Conservation (phyloP, 2,797 vertebrate species). For the Dicrostonyx torquatus region DNA sequence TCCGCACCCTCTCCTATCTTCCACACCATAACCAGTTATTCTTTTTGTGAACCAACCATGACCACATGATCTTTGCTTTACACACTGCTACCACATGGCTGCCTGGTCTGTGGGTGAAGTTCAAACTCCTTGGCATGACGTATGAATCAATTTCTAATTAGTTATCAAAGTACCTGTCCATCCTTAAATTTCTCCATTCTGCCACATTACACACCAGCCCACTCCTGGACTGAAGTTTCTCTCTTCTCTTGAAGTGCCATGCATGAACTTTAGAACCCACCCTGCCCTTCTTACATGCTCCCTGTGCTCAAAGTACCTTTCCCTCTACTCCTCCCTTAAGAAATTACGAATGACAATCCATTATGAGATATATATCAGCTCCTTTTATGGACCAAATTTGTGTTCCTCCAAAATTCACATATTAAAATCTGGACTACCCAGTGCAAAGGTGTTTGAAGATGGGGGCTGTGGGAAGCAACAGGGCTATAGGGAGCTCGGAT, state of each 20-base stretch:
- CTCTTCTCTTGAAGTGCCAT: neutral
- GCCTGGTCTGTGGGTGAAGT: neutral
- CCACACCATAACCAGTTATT: neutral
- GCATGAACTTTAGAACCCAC: neutral
- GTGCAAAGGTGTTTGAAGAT: neutral
- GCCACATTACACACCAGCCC: neutral
- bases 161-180: neutral
- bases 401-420: neutral
- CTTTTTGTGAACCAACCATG: neutral
- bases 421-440: neutral
- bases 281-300: neutral
- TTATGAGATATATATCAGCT: neutral
- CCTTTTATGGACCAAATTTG: neutral
- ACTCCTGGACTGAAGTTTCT: neutral
- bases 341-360: neutral
- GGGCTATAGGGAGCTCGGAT: neutral
- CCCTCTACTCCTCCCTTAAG: neutral
- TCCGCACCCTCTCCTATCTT: neutral
- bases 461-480: neutral
- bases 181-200: neutral
- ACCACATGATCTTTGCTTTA: neutral
- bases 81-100: neutral
- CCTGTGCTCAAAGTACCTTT: neutral
- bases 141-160: neutral
- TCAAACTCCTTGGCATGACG: neutral